Base-by-base conservation (phyloP, 2,888 invertebrate species). In the Acrobasis repandana region DNA sequence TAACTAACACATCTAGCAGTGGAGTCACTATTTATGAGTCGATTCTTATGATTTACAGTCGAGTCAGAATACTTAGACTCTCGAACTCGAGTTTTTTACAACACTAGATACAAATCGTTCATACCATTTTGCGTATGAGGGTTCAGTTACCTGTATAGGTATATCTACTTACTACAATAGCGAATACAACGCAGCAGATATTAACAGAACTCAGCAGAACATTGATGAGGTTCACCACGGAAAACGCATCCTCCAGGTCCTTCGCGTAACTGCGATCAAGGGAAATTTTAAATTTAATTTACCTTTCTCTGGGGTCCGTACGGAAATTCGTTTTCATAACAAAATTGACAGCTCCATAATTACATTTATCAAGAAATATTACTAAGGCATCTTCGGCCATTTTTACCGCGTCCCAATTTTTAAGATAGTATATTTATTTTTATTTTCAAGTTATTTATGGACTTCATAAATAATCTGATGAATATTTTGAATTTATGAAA, bases 141-240 rank as follows among this genome's bases (percentile, higher is more conserved):
- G n/a, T n/a, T n/a, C n/a, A n/a, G n/a, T n/a, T n/a, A 10, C 6
- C 9, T 15, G 10, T 3, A 28, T 49, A n/a, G n/a, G n/a, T n/a
- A 49, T 4, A 14, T 18, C 1, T 20, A 75, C 87, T 79, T 75
- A 88, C 84, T 57, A 83, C 85, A 46, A 88, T 86, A 64, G 82
- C 82, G 62, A 89, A 89, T 50, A 83, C 78, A 28, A 86, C 87
- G 61, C 85, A 88, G 71, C 88, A 89, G 60, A 89, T 86, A 58
- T 88, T 81, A 1, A 88, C 80, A 0, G 89, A 88, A 62, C 89
- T 89, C 59, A 89, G 62, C 2, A 88, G 67, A 3, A 88, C 85
- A 61, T 87, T 89, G 10, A 88, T 82, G 9, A 89, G 77, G 65
- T 87, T 87, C 5, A 86, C 83, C 57, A 86, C 69, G 10, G 83